Conservation (phyloP, 2,797 vertebrate species). For the Sardinella longiceps region DNA sequence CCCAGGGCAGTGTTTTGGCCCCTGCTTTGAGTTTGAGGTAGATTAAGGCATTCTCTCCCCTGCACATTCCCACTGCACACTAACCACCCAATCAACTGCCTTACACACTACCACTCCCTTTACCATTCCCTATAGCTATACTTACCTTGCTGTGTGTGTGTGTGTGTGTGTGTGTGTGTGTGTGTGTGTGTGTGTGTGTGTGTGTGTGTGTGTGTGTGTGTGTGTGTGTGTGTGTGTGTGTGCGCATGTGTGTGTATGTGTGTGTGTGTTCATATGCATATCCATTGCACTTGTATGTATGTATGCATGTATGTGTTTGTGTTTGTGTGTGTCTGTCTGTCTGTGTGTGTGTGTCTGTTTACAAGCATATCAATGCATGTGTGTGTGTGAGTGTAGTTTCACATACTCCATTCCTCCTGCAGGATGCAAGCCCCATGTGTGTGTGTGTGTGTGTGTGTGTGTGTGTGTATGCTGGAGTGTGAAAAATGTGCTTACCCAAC, state of each 20-base stretch:
- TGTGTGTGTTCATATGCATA: no score
- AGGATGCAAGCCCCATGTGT: not conserved
- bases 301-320: not conserved
- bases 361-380: no score
- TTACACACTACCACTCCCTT: not conserved
- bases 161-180: not conserved
- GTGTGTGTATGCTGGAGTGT: not conserved
- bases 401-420: not conserved
- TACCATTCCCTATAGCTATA: not conserved
- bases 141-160: slow-evolving; percentile 18
- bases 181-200: not conserved
- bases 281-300: no score
- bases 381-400: not conserved
- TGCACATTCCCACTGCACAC: not conserved
- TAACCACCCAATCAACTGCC: not conserved
- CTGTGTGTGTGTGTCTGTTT: not conserved
- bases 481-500: not conserved
- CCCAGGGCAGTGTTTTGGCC: not conserved
- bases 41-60: not conserved
- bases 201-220: not conserved
- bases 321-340: not conserved
- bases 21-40: not conserved
- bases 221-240: no score
- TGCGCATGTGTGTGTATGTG: no score
- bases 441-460: no score